Percentiles rank a stretch among this genome's conserved stretches.
Evolutionary conservation across 1,140 invertebrate genomes (phyloP).

Genomic region (Calycopis cecrops): DNA sequence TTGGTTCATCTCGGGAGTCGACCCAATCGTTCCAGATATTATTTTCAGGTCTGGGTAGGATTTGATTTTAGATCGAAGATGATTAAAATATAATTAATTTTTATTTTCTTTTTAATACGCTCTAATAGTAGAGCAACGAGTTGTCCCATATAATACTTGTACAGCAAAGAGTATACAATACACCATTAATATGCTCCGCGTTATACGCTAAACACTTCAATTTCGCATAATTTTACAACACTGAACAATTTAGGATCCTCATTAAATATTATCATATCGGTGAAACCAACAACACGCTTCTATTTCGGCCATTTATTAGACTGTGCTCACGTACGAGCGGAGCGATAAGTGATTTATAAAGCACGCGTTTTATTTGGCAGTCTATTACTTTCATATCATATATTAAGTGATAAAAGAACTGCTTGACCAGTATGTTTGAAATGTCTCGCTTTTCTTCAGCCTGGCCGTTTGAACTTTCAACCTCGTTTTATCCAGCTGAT

Average conservation of each 20-base stretch:
- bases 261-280: constrained; percentile 11
- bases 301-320: background rate
- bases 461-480: background rate
- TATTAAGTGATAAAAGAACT: no score
- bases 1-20: no score
- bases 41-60: no score
- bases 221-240: constrained; percentile 10
- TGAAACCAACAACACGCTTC: constrained; percentile 2
- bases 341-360: background rate
- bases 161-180: no score
- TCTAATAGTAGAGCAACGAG: no score
- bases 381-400: no score
- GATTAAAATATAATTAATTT: no score
- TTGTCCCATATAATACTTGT: no score
- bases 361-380: background rate
- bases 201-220: constrained; percentile 8
- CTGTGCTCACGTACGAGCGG: background rate
- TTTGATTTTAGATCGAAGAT: no score
- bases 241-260: constrained; percentile 9
- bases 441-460: background rate
- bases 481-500: background rate
- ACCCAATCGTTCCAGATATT: no score
- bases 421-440: no score
- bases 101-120: no score
- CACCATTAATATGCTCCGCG: background rate